These are phyloP conservation scores for Folsomia candida DNA, from an alignment of 2,888 invertebrate species.

Conservation along the genomic window DNA sequence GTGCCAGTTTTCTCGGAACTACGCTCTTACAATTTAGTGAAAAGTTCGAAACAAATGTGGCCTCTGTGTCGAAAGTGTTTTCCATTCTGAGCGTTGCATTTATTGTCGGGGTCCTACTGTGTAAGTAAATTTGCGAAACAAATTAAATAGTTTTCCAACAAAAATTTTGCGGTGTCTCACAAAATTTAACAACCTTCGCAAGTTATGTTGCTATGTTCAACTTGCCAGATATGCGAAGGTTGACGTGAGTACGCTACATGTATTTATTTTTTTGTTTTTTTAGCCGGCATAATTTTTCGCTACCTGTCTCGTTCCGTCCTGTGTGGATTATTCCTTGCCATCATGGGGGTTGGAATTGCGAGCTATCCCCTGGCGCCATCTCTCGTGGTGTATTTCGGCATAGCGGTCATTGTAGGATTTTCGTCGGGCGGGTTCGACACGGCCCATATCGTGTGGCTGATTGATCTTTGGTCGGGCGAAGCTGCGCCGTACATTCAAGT, in stretches of 20 bases:
- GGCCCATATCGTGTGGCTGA: slow-evolving; percentile 36
- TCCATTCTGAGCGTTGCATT: neutral
- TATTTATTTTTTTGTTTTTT: no score
- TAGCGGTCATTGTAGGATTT: slow-evolving; percentile 33
- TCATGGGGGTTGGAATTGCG: neutral
- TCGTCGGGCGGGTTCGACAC: slow-evolving; percentile 35
- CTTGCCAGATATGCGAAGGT: no score
- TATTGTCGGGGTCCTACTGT: neutral
- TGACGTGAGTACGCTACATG: no score
- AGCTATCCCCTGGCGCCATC: slow-evolving; percentile 26
- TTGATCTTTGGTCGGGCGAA: slow-evolving; percentile 39
- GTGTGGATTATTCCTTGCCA: neutral
- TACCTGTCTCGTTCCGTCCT: neutral
- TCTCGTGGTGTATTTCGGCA: slow-evolving; percentile 23
- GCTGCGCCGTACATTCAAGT: slow-evolving; percentile 36
- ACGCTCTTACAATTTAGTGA: neutral
- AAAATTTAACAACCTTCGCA: no score
- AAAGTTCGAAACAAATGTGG: neutral
- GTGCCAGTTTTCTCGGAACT: neutral
- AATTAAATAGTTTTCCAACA: no score
- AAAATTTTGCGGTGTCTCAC: no score
- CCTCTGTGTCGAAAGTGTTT: neutral
- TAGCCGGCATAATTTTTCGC: neutral
- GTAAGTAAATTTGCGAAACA: no score
- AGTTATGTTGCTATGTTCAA: no score